phyloP scores from a whole-genome alignment of 2,888 invertebrate genomes.

The Orthonevra nobilis region DNA sequence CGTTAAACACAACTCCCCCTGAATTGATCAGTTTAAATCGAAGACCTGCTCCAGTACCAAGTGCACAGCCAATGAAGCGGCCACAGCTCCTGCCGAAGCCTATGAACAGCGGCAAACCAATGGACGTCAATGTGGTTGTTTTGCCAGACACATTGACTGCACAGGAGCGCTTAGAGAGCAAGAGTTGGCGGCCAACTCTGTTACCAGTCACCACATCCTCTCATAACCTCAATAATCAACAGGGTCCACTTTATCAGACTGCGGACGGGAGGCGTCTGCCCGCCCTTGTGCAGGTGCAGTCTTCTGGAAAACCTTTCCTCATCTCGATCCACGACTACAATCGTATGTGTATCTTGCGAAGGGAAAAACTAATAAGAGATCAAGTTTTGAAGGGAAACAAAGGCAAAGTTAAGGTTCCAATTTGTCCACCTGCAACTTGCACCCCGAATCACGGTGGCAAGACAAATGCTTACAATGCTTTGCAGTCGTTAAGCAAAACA shows the following conservation, averaged over 20 bases:
- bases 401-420: conserved; percentile 59
- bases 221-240: conserved; percentile 74
- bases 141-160: conserved; percentile 78
- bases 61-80: conserved; percentile 77
- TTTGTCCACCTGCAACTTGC: conserved; percentile 28
- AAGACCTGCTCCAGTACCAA: conserved; percentile 72
- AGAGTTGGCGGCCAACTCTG: conserved; percentile 87
- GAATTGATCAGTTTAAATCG: conserved; percentile 83
- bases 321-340: conserved; percentile 90
- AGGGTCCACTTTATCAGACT: conserved; percentile 81
- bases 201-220: conserved; percentile 83
- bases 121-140: conserved; percentile 78
- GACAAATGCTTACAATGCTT: not conserved
- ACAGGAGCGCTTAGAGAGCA: conserved; percentile 81
- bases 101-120: conserved; percentile 49
- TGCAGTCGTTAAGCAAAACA: conserved; percentile 50
- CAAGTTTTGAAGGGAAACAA: conserved; percentile 80
- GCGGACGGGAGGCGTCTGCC: conserved; percentile 83
- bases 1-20: conserved; percentile 81
- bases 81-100: conserved; percentile 71
- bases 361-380: conserved; percentile 84
- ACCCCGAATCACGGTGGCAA: conserved; percentile 50
- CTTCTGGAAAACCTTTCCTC: conserved; percentile 89
- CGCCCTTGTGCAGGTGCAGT: conserved; percentile 87
- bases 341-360: conserved; percentile 87